Percentiles rank a stretch among this genome's conserved stretches.
Conservation (phyloP, 2,888 invertebrate genomes). For the Cosmopolites sordidus region DNA sequence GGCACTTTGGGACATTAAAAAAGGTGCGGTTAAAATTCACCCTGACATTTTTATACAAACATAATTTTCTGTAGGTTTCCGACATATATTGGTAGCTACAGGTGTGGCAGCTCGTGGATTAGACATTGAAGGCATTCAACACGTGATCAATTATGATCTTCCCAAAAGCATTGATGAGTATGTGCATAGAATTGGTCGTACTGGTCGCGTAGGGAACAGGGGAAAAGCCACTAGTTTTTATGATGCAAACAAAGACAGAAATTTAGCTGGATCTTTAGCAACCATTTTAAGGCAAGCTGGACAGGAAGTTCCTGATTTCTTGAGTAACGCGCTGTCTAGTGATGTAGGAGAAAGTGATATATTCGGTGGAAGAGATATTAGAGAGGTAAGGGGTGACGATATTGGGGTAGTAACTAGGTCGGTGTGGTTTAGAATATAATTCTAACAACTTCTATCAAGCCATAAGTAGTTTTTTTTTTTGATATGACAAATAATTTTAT, state of each 20-base stretch:
- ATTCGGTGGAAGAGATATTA: slow-evolving; percentile 70
- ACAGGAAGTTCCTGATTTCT: slow-evolving; percentile 75
- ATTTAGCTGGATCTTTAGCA: slow-evolving; percentile 61
- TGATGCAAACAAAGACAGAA: slow-evolving; percentile 58
- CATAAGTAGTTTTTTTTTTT: no score
- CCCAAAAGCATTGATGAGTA: slow-evolving; percentile 89
- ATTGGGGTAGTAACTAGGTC: no score
- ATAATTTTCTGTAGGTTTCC: slow-evolving; percentile 43
- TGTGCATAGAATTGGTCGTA: slow-evolving; percentile 91
- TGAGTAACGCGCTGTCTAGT: slow-evolving; percentile 52
- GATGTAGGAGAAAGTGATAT: slow-evolving; percentile 48
- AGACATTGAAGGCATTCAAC: slow-evolving; percentile 80
- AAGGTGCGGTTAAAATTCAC: slow-evolving; percentile 18
- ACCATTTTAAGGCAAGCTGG: slow-evolving; percentile 73
- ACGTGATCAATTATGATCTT: slow-evolving; percentile 90
- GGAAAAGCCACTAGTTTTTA: slow-evolving; percentile 87
- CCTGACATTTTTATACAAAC: no score
- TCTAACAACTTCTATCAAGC: no score
- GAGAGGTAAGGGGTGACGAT: slow-evolving; percentile 62
- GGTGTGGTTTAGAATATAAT: no score
- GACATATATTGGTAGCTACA: slow-evolving; percentile 86
- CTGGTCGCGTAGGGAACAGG: slow-evolving; percentile 87
- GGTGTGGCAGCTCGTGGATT: slow-evolving; percentile 92
- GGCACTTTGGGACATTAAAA: slow-evolving; percentile 51
- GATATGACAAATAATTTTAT: no score